Percentiles rank a stretch among this genome's conserved stretches.
These are phyloP conservation scores for Pteropus rufus DNA, from an alignment of 2,797 vertebrate species.

Conservation along the genomic window DNA sequence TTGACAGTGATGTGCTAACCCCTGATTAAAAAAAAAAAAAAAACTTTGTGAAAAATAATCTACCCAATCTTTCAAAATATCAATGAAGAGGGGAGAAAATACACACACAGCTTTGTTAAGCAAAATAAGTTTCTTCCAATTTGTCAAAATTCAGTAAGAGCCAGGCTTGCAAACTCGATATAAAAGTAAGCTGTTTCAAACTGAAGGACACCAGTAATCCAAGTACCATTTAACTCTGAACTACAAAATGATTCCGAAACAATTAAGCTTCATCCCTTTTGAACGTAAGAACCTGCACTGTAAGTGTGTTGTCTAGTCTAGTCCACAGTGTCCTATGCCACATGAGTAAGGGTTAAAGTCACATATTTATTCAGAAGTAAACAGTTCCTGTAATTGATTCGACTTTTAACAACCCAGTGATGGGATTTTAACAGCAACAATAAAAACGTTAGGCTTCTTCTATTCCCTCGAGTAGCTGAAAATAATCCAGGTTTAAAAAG, in stretches of 20 bases:
- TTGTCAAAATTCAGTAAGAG: neutral
- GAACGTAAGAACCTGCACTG: neutral
- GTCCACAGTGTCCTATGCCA: neutral
- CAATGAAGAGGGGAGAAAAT: neutral
- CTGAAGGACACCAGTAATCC: neutral
- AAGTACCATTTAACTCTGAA: conserved; percentile 2
- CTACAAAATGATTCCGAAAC: neutral
- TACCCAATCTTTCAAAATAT: neutral
- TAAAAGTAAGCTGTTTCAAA: neutral
- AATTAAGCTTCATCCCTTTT: neutral
- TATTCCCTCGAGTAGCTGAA: neutral
- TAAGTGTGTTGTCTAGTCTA: neutral
- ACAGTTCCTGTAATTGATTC: neutral
- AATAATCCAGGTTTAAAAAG: neutral
- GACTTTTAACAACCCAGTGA: neutral
- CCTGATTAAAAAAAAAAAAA: neutral
- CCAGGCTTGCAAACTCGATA: neutral
- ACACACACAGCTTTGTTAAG: neutral
- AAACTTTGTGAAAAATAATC: neutral
- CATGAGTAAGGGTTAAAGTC: neutral
- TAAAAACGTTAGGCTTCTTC: neutral
- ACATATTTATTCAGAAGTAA: neutral
- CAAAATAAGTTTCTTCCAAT: neutral
- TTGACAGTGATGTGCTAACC: neutral
- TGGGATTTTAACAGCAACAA: neutral